phyloP scores from a whole-genome alignment of 2,797 vertebrate species.

The Arvicola amphibius region DNA sequence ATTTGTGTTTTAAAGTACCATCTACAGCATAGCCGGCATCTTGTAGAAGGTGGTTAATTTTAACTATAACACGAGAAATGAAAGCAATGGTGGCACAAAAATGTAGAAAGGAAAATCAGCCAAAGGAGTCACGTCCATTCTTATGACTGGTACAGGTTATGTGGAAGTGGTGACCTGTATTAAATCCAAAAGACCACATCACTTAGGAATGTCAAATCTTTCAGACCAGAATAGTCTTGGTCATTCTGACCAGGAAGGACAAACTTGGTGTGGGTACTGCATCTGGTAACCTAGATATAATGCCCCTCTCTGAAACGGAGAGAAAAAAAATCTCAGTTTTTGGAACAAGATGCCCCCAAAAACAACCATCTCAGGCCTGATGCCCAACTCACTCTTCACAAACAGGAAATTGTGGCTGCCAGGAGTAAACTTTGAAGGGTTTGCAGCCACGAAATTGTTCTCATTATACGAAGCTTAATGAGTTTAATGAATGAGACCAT shows the following conservation, averaged over 20 bases:
- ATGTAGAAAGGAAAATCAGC: constrained; percentile 9
- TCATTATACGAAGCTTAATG: constrained; percentile 75
- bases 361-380: constrained; percentile 18
- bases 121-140: neutral
- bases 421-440: constrained; percentile 67
- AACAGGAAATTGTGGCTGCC: constrained; percentile 62
- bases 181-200: neutral
- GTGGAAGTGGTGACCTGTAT: neutral
- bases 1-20: neutral
- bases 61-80: neutral
- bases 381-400: constrained; percentile 33
- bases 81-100: neutral
- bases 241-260: neutral
- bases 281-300: neutral
- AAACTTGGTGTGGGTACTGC: neutral
- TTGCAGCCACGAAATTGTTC: constrained; percentile 60
- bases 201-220: neutral
- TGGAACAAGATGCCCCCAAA: neutral
- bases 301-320: neutral
- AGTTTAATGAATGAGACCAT: constrained; percentile 74
- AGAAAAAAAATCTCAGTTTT: neutral
- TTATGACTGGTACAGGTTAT: neutral
- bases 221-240: no score
- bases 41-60: neutral
- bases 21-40: neutral